Percentiles rank a stretch among this genome's conserved stretches.
phyloP scores from a whole-genome alignment of 2,888 invertebrate genomes.

The Coronaproctus castanopsis region DNA sequence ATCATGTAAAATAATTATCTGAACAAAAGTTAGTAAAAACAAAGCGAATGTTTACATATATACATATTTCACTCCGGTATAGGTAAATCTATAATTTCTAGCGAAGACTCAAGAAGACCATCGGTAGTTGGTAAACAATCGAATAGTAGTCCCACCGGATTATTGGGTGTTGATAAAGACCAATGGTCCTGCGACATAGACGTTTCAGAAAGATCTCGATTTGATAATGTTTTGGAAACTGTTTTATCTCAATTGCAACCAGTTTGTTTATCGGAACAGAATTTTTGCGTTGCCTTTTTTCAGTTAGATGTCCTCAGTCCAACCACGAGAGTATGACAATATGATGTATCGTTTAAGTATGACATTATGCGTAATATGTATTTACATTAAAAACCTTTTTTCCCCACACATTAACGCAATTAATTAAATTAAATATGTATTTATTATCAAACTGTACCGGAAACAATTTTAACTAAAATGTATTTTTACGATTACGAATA shows the following conservation, averaged over 20 bases:
- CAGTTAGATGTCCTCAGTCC: conserved; percentile 46
- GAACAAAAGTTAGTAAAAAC: too few species aligned
- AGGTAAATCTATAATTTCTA: background rate
- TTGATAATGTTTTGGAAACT: conserved; percentile 55
- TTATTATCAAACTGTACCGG: too few species aligned
- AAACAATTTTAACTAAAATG: too few species aligned
- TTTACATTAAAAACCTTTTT: conserved; percentile 5
- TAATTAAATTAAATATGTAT: too few species aligned
- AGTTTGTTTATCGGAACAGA: conserved; percentile 81
- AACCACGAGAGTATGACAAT: conserved; percentile 27
- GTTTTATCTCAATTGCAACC: conserved; percentile 75
- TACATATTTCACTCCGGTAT: too few species aligned
- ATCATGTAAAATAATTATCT: too few species aligned
- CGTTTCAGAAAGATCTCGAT: conserved; percentile 34
- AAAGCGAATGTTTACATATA: too few species aligned
- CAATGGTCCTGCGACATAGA: conserved; percentile 42
- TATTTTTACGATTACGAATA: too few species aligned
- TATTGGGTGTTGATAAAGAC: conserved; percentile 39
- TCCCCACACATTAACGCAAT: too few species aligned
- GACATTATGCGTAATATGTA: too few species aligned
- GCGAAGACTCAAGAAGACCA: conserved; percentile 10
- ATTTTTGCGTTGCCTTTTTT: conserved; percentile 83
- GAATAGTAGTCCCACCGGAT: conserved; percentile 12
- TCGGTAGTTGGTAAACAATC: conserved; percentile 11
- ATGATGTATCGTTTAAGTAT: too few species aligned